Conservation (phyloP, 2,113 vertebrate genomes). For the Lepidothrix coronata region DNA sequence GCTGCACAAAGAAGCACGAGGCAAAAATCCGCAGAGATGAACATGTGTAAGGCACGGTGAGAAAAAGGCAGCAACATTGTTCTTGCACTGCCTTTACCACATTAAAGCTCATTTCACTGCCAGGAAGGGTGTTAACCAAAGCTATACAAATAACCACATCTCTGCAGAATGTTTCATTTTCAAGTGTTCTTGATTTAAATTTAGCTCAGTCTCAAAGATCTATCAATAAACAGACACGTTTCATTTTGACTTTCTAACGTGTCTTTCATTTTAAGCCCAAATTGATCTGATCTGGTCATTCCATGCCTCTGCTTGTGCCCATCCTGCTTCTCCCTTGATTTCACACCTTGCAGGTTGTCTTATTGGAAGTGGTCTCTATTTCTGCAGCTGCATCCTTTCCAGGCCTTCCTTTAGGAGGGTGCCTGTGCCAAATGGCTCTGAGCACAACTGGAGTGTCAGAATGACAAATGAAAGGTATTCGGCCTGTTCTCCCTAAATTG, state of each 20-base stretch:
- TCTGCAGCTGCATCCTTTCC: not conserved
- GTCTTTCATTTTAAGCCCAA: not conserved
- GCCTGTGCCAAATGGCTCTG: not conserved
- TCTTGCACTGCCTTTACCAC: not conserved
- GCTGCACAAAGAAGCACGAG: not conserved
- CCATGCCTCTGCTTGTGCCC: not conserved
- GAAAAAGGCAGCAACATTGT: not conserved
- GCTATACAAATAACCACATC: slow-evolving; percentile 31
- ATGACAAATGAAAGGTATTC: not conserved
- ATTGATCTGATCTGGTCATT: not conserved
- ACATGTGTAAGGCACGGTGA: not conserved
- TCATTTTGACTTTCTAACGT: slow-evolving; percentile 6
- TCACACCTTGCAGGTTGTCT: not conserved
- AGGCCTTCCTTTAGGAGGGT: not conserved
- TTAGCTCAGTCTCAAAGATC: slow-evolving; percentile 28
- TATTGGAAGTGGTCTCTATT: not conserved
- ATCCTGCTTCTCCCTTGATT: not conserved
- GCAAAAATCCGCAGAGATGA: not conserved
- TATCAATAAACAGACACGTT: not conserved
- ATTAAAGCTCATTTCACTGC: slow-evolving; percentile 17
- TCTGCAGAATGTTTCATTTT: slow-evolving; percentile 45
- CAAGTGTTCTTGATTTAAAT: slow-evolving; percentile 26
- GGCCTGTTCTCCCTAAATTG: not conserved
- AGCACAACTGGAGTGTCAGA: not conserved
- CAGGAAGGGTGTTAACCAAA: slow-evolving; percentile 67